phyloP scores from a whole-genome alignment of 2,113 vertebrate species.

The Xerus inauris region DNA sequence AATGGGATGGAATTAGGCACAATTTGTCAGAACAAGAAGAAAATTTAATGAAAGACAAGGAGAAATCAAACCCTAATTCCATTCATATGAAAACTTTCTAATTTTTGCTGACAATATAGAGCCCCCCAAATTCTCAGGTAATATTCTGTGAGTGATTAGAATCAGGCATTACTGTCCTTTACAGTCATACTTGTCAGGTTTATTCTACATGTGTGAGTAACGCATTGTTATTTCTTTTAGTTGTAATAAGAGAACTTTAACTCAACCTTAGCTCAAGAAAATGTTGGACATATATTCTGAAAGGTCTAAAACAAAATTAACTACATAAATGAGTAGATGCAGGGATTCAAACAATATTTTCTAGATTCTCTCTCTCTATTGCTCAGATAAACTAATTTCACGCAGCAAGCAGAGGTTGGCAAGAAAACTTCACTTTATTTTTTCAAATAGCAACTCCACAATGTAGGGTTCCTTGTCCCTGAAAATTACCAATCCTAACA shows the following conservation, averaged over 20 bases:
- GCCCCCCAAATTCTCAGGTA: neutral
- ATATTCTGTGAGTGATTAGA: neutral
- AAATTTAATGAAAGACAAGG: neutral
- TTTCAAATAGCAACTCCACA: neutral
- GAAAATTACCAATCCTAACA: neutral
- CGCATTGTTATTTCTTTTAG: neutral
- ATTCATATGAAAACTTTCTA: neutral
- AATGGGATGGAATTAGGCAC: neutral
- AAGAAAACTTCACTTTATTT: neutral
- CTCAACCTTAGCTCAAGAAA: neutral
- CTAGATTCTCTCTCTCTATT: neutral
- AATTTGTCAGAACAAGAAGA: neutral
- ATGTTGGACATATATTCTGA: neutral
- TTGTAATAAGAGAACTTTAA: neutral
- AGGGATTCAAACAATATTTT: neutral
- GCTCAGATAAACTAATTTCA: neutral
- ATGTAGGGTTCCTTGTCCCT: neutral
- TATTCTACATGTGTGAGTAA: neutral
- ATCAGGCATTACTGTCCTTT: neutral
- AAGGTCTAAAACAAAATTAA: neutral
- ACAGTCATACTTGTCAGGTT: neutral
- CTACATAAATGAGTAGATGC: neutral
- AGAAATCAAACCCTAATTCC: neutral
- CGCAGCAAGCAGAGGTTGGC: accelerated
- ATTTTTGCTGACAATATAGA: neutral